Base-by-base conservation (phyloP, 1,140 invertebrate species). In the Pachypsylla venusta region DNA sequence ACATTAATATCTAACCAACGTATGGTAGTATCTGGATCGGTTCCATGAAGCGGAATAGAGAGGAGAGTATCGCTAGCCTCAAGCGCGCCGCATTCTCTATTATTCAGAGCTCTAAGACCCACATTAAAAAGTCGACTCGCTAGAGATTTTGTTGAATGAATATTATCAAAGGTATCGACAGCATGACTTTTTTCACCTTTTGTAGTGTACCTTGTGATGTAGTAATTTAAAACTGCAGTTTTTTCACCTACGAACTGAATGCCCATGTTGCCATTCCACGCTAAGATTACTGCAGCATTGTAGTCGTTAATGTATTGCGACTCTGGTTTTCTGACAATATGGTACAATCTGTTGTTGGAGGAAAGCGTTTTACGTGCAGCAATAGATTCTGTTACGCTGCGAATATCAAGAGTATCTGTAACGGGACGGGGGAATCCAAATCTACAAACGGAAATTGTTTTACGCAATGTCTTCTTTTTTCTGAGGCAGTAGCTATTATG, bases 391-490 rank as follows among this genome's bases (percentile, higher is more conserved):
- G 61, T 57, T 57, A 63, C 61, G 58, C 62, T 58, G 26, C 63
- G 56, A 16, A 70, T 35, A 19, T 61, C 55, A 24, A 67, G 61
- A 48, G 53, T 42, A 28, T 68, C 58, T 26, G 65, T 65, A 19
- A 65, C 54, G 24, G 65, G 53, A 12, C 66, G 61, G 14, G 63
- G 61, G 62, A 68, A 67, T 19, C 64, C 62, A 64, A 69, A 69
- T 28, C 66, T 53, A 58, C 67, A 67, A 20, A 63, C 56, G 60
- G 27, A 57, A 24, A 30, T 54, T 13, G 59, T 40, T 35, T 25
- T 64, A 48, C 64, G 65, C 2, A 30, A 54, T 55, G 64, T 62
- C 55, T 69, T 65, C 19, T 61, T 67, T 57, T 63, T 61, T 56
- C 66, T 39, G 13, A 61, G 24, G 42, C 64, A 67, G 58, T 66